A percentile compares a stretch with the other conserved stretches of the same genome.
Conservation (phyloP, 2,797 vertebrate species). For the Alcedo atthis region DNA sequence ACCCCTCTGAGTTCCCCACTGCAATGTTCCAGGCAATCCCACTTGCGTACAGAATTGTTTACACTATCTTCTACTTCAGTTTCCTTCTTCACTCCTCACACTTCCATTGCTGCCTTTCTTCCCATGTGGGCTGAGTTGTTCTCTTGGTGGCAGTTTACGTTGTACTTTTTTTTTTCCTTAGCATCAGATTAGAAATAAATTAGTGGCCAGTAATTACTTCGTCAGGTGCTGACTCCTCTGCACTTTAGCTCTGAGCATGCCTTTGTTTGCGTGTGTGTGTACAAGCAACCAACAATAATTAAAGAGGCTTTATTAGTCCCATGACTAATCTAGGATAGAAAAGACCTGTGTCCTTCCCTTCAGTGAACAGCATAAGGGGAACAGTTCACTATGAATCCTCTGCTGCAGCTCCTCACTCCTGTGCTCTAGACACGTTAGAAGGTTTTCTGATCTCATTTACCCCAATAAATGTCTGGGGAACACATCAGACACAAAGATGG, state of each 20-base stretch:
- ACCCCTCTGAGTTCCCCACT: not conserved
- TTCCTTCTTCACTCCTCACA: not conserved
- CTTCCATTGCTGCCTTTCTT: not conserved
- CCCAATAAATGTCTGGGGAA: not conserved
- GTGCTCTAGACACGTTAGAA: rapidly evolving
- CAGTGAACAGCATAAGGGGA: not conserved
- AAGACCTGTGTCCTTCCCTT: slow-evolving; percentile 33
- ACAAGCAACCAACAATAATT: not conserved
- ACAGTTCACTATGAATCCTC: not conserved
- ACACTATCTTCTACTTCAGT: not conserved
- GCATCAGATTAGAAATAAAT: slow-evolving; percentile 27
- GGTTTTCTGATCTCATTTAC: not conserved
- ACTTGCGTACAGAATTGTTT: rapidly evolving
- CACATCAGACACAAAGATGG: rapidly evolving
- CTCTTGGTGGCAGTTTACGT: not conserved
- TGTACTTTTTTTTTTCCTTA: not conserved
- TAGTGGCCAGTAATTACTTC: slow-evolving; percentile 13
- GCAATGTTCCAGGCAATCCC: rapidly evolving
- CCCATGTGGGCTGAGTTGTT: not conserved
- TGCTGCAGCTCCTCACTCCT: not conserved
- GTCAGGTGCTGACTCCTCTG: slow-evolving; percentile 31
- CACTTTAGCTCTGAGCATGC: not conserved
- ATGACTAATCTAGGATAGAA: slow-evolving; percentile 17
- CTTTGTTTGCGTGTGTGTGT: not conserved
- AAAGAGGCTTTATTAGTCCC: slow-evolving; percentile 52